A percentile compares a stretch with the other conserved stretches of the same genome.
These are phyloP conservation scores for Periophthalmus magnuspinnatus DNA, from an alignment of 2,797 vertebrate species.

Conservation along the genomic window DNA sequence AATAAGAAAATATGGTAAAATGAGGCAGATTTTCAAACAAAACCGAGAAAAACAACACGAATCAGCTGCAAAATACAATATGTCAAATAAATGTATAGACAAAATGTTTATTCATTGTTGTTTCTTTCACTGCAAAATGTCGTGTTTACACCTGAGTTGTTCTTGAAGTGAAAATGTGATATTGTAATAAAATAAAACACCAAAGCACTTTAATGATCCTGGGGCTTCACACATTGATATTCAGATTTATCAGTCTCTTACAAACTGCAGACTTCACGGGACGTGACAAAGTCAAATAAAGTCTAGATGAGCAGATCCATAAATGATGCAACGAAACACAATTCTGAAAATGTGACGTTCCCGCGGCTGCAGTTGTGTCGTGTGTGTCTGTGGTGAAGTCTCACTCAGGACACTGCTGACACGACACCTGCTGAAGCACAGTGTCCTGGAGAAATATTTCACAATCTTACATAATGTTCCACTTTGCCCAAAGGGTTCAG, in stretches of 20 bases:
- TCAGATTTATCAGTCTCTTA: background rate
- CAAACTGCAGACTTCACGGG: background rate
- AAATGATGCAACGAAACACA: background rate
- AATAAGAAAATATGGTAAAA: conserved; percentile 42
- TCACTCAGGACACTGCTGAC: background rate
- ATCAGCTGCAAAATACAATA: background rate
- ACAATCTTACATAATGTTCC: background rate
- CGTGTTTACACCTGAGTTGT: conserved; percentile 4
- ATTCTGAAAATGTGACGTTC: background rate
- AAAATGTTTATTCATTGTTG: background rate
- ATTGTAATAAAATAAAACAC: background rate
- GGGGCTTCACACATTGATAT: background rate
- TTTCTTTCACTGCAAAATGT: background rate
- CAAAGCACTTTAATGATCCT: background rate
- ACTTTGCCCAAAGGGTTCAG: background rate
- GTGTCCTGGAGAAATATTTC: background rate
- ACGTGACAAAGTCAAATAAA: too few relatives aligned
- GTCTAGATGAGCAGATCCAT: too few relatives aligned
- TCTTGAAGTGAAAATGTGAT: background rate
- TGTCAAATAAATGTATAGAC: background rate
- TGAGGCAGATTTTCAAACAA: background rate
- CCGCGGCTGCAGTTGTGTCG: background rate
- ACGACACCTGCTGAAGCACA: background rate
- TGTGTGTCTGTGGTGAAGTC: background rate
- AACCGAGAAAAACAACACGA: background rate